Evolutionary conservation across 2,888 invertebrate species (phyloP).

Genomic region (Phengaris alcon): DNA sequence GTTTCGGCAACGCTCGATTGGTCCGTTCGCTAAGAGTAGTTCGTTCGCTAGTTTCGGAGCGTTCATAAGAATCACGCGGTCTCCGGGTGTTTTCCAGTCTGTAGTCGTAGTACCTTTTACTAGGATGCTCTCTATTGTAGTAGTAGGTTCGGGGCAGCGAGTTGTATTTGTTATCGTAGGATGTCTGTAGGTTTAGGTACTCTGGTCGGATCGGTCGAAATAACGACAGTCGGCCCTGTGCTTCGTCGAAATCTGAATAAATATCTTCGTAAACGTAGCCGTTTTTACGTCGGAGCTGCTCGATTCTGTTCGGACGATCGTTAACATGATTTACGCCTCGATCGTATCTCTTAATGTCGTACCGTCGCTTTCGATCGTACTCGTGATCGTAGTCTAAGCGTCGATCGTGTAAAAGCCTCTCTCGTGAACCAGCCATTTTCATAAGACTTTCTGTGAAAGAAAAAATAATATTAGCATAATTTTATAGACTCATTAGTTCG

Average conservation of each 20-base stretch:
- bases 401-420: slow-evolving; percentile 65
- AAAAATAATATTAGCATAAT: slow-evolving; percentile 48
- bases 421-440: slow-evolving; percentile 70
- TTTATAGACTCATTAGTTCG: neutral
- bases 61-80: slow-evolving; percentile 55
- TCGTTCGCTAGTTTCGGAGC: slow-evolving; percentile 47
- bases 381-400: slow-evolving; percentile 57
- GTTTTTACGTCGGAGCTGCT: slow-evolving; percentile 63
- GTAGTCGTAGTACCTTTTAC: slow-evolving; percentile 69
- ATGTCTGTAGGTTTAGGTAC: slow-evolving; percentile 66
- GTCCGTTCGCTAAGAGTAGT: slow-evolving; percentile 34
- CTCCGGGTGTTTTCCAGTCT: slow-evolving; percentile 62
- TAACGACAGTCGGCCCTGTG: slow-evolving; percentile 68
- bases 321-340: slow-evolving; percentile 44
- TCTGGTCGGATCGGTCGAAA: slow-evolving; percentile 75
- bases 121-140: slow-evolving; percentile 55
- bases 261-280: slow-evolving; percentile 75
- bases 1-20: slow-evolving; percentile 35
- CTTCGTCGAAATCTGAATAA: slow-evolving; percentile 74
- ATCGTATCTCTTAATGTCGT: slow-evolving; percentile 44
- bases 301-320: slow-evolving; percentile 45
- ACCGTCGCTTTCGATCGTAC: slow-evolving; percentile 53
- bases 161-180: slow-evolving; percentile 67
- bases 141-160: slow-evolving; percentile 68
- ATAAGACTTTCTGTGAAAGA: slow-evolving; percentile 58